phyloP scores from a whole-genome alignment of 2,888 invertebrate species.

The Scrobipalpa atriplicella region DNA sequence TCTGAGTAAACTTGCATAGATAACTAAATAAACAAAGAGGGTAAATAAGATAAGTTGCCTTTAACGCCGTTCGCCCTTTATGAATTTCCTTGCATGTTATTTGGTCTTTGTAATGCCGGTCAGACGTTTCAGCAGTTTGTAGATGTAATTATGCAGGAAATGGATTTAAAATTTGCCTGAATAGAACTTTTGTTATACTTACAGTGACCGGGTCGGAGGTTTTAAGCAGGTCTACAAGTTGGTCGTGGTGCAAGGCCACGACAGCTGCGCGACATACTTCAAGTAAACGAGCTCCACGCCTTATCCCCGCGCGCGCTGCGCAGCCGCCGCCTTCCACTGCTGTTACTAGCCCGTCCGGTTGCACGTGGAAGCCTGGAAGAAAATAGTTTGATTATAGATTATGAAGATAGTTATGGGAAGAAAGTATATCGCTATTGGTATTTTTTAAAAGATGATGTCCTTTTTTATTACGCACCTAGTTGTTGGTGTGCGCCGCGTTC shows the following conservation, averaged over 20 bases:
- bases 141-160: too few species aligned
- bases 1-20: too few species aligned
- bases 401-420: too few species aligned
- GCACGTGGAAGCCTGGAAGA: constrained; percentile 91
- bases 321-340: constrained; percentile 88
- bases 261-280: constrained; percentile 96
- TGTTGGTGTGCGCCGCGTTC: constrained; percentile 92
- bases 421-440: too few species aligned
- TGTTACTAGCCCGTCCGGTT: constrained; percentile 96
- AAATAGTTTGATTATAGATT: background rate
- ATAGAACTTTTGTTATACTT: constrained; percentile 43
- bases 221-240: constrained; percentile 95
- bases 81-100: too few species aligned
- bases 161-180: constrained; percentile 58
- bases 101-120: too few species aligned
- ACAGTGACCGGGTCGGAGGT: constrained; percentile 94
- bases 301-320: constrained; percentile 92
- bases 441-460: too few species aligned
- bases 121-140: too few species aligned
- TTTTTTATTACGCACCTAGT: constrained; percentile 68
- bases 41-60: too few species aligned
- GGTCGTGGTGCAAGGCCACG: constrained; percentile 94
- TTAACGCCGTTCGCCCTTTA: too few species aligned
- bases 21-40: too few species aligned
- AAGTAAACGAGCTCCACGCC: constrained; percentile 94